Conservation (phyloP, 2,797 vertebrate genomes). For the Anniella stebbinsi region DNA sequence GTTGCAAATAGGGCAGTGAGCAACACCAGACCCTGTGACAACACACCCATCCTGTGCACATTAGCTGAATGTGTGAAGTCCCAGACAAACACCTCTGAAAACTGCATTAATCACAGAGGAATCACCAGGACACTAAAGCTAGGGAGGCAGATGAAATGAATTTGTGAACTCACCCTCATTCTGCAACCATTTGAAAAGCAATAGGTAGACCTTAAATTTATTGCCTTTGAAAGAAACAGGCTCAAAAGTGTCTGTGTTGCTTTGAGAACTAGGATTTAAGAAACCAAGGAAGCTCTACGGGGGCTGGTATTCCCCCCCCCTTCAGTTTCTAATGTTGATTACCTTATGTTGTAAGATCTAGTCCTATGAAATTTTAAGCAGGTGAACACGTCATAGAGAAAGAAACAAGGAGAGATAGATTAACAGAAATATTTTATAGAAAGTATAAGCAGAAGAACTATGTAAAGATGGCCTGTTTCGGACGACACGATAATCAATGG, state of each 20-base stretch:
- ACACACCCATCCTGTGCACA: too few species aligned
- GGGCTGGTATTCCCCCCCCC: neutral
- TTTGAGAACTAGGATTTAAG: slow-evolving; percentile 1
- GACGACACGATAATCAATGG: too few species aligned
- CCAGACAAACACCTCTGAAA: neutral
- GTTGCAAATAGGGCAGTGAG: neutral
- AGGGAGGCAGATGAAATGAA: neutral
- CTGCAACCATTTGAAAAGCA: neutral
- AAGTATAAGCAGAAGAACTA: neutral
- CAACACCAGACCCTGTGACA: neutral
- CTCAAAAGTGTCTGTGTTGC: neutral
- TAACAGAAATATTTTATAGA: neutral
- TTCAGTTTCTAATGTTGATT: neutral
- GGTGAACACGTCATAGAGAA: neutral
- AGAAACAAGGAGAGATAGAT: neutral
- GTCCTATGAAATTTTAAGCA: neutral
- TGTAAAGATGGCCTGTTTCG: too few species aligned
- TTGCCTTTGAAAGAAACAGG: neutral
- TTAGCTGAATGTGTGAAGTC: neutral
- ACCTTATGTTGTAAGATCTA: neutral
- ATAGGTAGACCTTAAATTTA: neutral
- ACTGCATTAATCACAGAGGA: neutral
- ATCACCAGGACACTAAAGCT: neutral
- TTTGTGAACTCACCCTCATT: neutral
- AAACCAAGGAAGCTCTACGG: neutral